A percentile compares a stretch with the other conserved stretches of the same genome.
These are phyloP conservation scores for Eristalinus sepulchralis DNA, from an alignment of 2,888 invertebrate genomes.

Conservation along the genomic window DNA sequence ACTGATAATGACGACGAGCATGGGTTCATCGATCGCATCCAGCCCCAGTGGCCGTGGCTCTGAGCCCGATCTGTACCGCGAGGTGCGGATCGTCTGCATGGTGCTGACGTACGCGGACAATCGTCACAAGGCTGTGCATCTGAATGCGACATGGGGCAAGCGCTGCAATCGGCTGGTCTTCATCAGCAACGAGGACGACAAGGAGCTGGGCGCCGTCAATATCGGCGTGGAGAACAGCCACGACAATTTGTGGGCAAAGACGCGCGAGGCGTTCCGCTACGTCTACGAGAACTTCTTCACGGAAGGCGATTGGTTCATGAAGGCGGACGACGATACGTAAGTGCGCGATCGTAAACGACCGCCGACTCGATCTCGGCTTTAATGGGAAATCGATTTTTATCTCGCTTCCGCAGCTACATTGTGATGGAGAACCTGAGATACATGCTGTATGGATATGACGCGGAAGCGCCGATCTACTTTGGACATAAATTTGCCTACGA, in stretches of 20 bases:
- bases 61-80: conserved; percentile 82
- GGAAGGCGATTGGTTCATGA: conserved; percentile 96
- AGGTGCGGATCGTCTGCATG: conserved; percentile 95
- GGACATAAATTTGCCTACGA: conserved; percentile 89
- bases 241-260: conserved; percentile 95
- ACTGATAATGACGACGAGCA: conserved; percentile 40
- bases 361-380: neutral
- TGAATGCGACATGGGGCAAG: conserved; percentile 96
- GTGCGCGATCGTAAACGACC: conserved; percentile 76
- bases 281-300: conserved; percentile 90
- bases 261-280: conserved; percentile 93
- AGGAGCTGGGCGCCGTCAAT: conserved; percentile 87
- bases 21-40: conserved; percentile 40
- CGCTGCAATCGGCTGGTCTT: conserved; percentile 93
- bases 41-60: neutral
- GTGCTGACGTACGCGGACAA: conserved; percentile 94
- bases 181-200: conserved; percentile 89
- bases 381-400: conserved; percentile 6
- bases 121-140: conserved; percentile 93
- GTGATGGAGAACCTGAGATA: conserved; percentile 96
- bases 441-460: conserved; percentile 87
- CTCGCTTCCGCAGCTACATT: conserved; percentile 86
- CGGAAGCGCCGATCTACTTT: conserved; percentile 89
- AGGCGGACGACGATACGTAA: conserved; percentile 99
- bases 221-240: conserved; percentile 92